phyloP scores from a whole-genome alignment of 2,888 invertebrate species.

The Sinodicranocentrus sp. region DNA sequence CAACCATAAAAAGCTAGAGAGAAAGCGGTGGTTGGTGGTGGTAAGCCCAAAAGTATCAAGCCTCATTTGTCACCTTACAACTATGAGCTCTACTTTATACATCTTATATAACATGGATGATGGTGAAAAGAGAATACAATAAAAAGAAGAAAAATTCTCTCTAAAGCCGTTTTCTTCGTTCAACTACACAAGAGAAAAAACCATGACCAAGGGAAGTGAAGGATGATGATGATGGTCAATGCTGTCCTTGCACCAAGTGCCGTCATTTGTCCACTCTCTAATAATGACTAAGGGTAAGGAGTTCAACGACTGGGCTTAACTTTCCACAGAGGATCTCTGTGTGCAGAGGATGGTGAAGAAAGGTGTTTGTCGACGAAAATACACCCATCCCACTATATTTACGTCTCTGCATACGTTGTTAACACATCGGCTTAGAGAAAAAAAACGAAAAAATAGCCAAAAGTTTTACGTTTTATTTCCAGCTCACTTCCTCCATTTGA shows the following conservation, averaged over 20 bases:
- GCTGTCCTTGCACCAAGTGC: slow-evolving; percentile 10
- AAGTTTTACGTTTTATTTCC: too few species aligned
- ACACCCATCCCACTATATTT: too few species aligned
- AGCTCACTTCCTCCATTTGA: too few species aligned
- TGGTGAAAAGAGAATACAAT: too few species aligned
- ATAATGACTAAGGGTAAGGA: slow-evolving; percentile 15
- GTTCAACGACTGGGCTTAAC: not conserved
- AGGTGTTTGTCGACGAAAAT: too few species aligned
- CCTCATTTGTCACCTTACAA: slow-evolving; percentile 72
- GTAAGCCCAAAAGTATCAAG: slow-evolving; percentile 67
- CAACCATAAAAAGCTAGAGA: slow-evolving; percentile 66
- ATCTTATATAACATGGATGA: too few species aligned
- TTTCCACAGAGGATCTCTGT: not conserved
- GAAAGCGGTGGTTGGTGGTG: slow-evolving; percentile 54
- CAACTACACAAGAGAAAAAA: not conserved
- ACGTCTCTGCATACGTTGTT: too few species aligned
- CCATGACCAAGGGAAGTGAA: slow-evolving; percentile 12
- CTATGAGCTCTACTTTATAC: too few species aligned
- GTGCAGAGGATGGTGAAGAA: too few species aligned
- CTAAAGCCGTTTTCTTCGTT: slow-evolving; percentile 25
- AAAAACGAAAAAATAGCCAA: not conserved
- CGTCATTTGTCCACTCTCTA: slow-evolving; percentile 43
- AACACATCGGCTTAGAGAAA: too few species aligned
- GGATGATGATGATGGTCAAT: not conserved
- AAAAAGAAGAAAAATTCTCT: slow-evolving; percentile 34